Evolutionary conservation across 1,140 invertebrate genomes (phyloP), one percentile per base, ranked within the genome.

Genomic region (Cecropterus lyciades): DNA sequence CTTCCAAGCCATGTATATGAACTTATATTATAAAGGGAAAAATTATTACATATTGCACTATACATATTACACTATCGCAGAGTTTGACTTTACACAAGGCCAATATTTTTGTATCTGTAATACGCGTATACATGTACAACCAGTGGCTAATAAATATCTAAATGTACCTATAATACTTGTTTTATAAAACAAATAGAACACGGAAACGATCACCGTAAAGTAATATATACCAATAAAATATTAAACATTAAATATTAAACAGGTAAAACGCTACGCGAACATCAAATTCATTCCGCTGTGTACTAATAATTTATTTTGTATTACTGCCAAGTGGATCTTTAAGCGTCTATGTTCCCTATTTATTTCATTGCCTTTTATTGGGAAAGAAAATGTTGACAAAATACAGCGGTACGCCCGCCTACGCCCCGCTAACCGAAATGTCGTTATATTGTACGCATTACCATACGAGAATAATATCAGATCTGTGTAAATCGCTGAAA

Each of bases 331-430:
- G 57, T 60, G 45, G 45, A 60, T 60, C 45, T 48, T 33, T 13
- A 60, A 60, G 45, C 57, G 15, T 60, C 48, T 60, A 60, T 8
- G 43, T 60, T 37, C 15, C 40, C 24, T 33, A 37, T 60, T 60
- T 60, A 27, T 60, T 48, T 48, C 45, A 45, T 60, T 60, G 24
- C 15, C 56, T 59, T 59, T 59, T 60, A 48, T 60, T 48, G 57
- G 14, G 45, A 33, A 60, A 45, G 57, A 60, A 60, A 60, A 60
- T 60, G 57, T 60, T 60, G 57, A 60, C 57, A 48, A 60, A 60
- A 60, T 60, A 49, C 45, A 8, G 40, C 16, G 17, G 40, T 43
- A 15, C 40, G 17, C 10, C 16, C 24, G 11, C 45, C 1, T 48
- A 46, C 57, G 15, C 24, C 11, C 20, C 16, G 11, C 46, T 48